Evolutionary conservation across 2,888 invertebrate genomes (phyloP).

Genomic region (Heliconius hortense): DNA sequence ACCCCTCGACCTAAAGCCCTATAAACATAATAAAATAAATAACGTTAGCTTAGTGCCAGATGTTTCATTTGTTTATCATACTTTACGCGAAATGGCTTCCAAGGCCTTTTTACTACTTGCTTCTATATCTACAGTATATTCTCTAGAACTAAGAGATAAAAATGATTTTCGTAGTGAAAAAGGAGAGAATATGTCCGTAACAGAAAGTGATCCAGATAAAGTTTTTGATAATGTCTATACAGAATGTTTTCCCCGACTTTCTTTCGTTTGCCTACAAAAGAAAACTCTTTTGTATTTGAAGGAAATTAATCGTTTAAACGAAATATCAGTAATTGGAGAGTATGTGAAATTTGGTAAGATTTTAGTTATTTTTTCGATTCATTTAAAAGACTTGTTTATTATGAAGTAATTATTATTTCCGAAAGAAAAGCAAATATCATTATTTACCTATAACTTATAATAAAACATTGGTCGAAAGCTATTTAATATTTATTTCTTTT

Average conservation of each 20-base stretch:
- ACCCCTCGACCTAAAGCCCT: constrained; percentile 66
- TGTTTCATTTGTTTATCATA: constrained; percentile 60
- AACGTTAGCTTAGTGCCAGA: constrained; percentile 50
- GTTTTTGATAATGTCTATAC: constrained; percentile 78
- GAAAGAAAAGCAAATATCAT: too few species aligned
- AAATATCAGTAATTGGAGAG: constrained; percentile 80
- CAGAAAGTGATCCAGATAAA: constrained; percentile 53
- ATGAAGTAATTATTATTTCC: too few species aligned
- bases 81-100: constrained; percentile 53
- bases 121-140: constrained; percentile 47
- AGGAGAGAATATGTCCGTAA: constrained; percentile 32
- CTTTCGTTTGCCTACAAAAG: constrained; percentile 81
- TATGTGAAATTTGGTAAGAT: constrained; percentile 79
- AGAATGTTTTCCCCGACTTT: constrained; percentile 80
- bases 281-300: constrained; percentile 82
- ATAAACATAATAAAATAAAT: constrained; percentile 72
- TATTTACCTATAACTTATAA: too few species aligned
- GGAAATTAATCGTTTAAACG: constrained; percentile 75
- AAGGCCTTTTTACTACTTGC: constrained; percentile 49
- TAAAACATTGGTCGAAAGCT: too few species aligned
- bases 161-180: constrained; percentile 39
- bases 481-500: too few species aligned
- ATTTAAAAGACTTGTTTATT: too few species aligned
- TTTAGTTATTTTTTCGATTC: not conserved
- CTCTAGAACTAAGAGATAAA: constrained; percentile 45